phyloP scores from a whole-genome alignment of 2,888 invertebrate genomes.

The Callimorpha dominula region DNA sequence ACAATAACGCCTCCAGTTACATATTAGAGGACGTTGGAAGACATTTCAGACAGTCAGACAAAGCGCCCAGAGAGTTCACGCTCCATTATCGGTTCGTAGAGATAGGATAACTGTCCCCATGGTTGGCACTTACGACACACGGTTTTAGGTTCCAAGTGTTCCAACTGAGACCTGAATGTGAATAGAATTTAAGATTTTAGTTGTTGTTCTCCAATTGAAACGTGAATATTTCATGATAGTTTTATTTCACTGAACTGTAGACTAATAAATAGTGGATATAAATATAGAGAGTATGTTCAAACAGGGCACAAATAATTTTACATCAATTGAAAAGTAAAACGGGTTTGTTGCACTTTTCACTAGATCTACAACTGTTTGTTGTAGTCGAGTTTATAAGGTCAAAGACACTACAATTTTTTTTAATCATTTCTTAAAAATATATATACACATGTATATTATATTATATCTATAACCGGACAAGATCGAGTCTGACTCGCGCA shows the following conservation, averaged over 20 bases:
- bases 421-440: no score
- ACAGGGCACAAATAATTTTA: no score
- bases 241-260: conserved; percentile 26
- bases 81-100: conserved; percentile 78
- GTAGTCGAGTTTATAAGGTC: no score
- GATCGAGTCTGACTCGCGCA: no score
- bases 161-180: conserved; percentile 48
- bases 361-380: no score
- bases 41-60: conserved; percentile 65
- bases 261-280: neutral
- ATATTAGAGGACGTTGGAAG: conserved; percentile 46
- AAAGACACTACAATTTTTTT: no score
- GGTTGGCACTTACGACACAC: conserved; percentile 70
- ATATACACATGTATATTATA: no score
- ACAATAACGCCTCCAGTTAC: conserved; percentile 27
- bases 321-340: no score
- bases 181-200: conserved; percentile 57
- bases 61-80: conserved; percentile 76
- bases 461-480: no score
- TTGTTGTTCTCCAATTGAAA: conserved; percentile 51
- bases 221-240: conserved; percentile 50
- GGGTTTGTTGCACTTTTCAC: no score
- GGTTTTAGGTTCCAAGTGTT: conserved; percentile 60
- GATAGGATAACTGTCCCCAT: conserved; percentile 75
- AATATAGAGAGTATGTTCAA: no score